Base-by-base conservation (phyloP, 2,113 vertebrate genomes). In the Embiotoca jacksoni region DNA sequence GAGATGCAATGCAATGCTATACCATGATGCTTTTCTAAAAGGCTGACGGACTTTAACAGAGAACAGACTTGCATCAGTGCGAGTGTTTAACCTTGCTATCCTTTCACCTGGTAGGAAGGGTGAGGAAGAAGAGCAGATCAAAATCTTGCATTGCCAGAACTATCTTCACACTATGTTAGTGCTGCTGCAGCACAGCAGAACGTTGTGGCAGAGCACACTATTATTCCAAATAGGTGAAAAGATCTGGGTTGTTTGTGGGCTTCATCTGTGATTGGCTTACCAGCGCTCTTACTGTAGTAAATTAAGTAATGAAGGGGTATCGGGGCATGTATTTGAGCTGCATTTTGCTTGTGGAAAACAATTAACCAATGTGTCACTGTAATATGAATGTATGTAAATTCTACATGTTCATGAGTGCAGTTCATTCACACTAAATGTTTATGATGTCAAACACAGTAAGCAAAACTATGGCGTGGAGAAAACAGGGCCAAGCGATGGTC, bases 81-180 rank as follows among this genome's bases (percentile, higher is more conserved):
- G 75, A 73, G 46, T 75, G 61, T 75, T 57, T 68, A 80, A 83
- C 75, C 63, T 77, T 55, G 58, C 55, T 52, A 74, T 69, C 23
- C 41, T 74, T 57, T 74, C 37, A 81, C 54, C 57, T 62, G 37
- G 14, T 61, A 23, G 49, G 30, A 83, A 83, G 46, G n/a, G 31
- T 67, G 56, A 59, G 46, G 49, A 72, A 72, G 72, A 65, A 58
- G 49, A 36, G 30, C n/a, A 50, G 59, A 79, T 71, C 62, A 4
- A 71, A 62, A 83, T 71, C 68, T 55, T 60, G 54, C 60, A 57
- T 46, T 68, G 63, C 54, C 78, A 49, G 16, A 75, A 68, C 30
- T 33, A 62, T 73, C 63, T 81, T 68, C 64, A 78, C 57, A 75
- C 66, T 58, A 62, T 71, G 65, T 57, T 67, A 68, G 60, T 49